These are phyloP conservation scores for Diabrotica virgifera DNA, from an alignment of 1,140 invertebrate genomes.

Conservation along the genomic window DNA sequence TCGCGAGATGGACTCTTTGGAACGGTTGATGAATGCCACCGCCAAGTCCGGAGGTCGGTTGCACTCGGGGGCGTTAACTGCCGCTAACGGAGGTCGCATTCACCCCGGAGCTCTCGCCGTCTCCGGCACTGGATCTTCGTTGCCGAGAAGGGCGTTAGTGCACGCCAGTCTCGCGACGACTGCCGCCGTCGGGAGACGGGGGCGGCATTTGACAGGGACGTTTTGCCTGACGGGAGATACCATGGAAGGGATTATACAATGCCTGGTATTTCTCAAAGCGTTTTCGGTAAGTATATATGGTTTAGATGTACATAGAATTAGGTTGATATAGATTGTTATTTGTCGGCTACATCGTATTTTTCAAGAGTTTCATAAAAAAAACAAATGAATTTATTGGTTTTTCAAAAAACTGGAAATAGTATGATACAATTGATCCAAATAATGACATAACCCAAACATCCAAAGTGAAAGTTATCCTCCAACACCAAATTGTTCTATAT, in stretches of 20 bases:
- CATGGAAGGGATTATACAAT: conserved; percentile 90
- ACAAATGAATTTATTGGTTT: too few relatives aligned
- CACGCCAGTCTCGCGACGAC: conserved; percentile 73
- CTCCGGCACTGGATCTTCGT: conserved; percentile 42
- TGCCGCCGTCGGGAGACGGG: conserved; percentile 66
- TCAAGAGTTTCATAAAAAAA: not conserved
- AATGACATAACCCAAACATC: too few relatives aligned
- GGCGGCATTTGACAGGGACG: conserved; percentile 77
- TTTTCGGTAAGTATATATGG: conserved; percentile 74
- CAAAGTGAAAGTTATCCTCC: too few relatives aligned
- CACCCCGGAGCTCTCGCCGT: conserved; percentile 61
- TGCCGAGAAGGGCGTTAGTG: conserved; percentile 66
- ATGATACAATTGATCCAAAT: too few relatives aligned
- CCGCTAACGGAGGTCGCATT: not conserved
- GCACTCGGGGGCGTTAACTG: not conserved
- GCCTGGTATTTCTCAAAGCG: conserved; percentile 85
- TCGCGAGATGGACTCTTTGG: conserved; percentile 71
- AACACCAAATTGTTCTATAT: too few relatives aligned
- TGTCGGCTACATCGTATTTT: not conserved
- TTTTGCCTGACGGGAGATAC: conserved; percentile 85
- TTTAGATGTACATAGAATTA: not conserved
- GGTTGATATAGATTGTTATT: not conserved
- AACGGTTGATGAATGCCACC: conserved; percentile 66
- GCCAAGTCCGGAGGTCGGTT: conserved; percentile 53
- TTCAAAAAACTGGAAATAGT: too few relatives aligned